Evolutionary conservation across 1,140 invertebrate genomes (phyloP), one percentile per base, ranked within the genome.

Genomic region (Myzus persicae): DNA sequence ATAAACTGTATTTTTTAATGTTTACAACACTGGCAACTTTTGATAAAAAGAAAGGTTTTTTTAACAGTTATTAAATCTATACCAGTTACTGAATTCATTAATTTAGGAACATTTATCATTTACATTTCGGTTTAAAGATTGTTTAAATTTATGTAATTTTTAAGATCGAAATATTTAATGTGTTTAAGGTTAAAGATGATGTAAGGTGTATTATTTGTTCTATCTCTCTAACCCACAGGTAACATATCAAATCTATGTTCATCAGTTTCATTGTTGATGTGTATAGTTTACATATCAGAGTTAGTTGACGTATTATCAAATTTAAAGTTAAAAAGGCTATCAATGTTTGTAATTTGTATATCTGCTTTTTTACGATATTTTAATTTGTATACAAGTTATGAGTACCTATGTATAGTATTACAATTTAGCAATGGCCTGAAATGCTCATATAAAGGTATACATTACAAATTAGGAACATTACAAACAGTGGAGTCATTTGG

Each of bases 1-100:
- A 76, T 76, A n/a, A 76, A 76, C 14, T 76, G 31, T 76, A 76
- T 76, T 76, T 76, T 54, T 76, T 76, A 76, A 76, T 76, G 59
- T 76, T 76, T 76, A 76, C 59, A 76, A 76, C 59, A 76, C 59
- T 76, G 20, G 5, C n/a, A 18, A 18, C 3, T n/a, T n/a, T 76
- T 76, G 14, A 76, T 76, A 76, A 76, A 76, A 76, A 4, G 0
- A 67, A 24, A 76, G 14, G 59, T n/a, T 76, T 67, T n/a, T 76
- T 76, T n/a, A 76, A n/a, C 5, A 76, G 14, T 76, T 76, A 76
- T n/a, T n/a, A 76, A 76, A 76, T n/a, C 31, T 76, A 76, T 36
- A 76, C 1, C 31, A 76, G 9, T n/a, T n/a, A n/a, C 31, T 20
- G 14, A 76, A 36, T 76, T 20, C 59, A 18, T n/a, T 76, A 18